Evolutionary conservation across 2,113 vertebrate species (phyloP).

Genomic region (Thunnus thynnus): DNA sequence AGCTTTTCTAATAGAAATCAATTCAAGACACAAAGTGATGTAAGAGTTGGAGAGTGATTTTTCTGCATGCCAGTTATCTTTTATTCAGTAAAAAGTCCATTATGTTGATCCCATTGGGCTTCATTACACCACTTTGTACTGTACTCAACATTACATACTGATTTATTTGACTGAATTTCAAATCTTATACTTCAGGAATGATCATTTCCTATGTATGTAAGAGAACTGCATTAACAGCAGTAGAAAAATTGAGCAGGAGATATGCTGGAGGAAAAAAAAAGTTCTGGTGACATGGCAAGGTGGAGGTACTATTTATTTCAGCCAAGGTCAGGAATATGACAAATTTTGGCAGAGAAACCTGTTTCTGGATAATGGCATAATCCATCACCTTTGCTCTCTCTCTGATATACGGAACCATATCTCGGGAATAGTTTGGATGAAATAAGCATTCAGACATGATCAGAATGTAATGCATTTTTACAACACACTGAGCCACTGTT

Average conservation of each 20-base stretch:
- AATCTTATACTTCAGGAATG: conserved; percentile 1
- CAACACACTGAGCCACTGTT: not conserved
- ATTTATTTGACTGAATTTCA: conserved; percentile 6
- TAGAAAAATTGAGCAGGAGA: not conserved
- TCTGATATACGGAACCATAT: conserved; percentile 30
- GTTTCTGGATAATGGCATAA: conserved; percentile 58
- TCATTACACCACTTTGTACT: not conserved
- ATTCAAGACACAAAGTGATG: not conserved
- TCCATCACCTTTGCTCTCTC: conserved; percentile 54
- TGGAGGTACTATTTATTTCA: conserved; percentile 46
- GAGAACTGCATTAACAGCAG: not conserved
- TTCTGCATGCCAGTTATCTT: not conserved
- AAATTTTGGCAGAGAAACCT: conserved; percentile 53
- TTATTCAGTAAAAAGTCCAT: not conserved
- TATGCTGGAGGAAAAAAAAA: not conserved
- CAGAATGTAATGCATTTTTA: conserved; percentile 23
- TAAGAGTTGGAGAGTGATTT: not conserved
- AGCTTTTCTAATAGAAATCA: not conserved
- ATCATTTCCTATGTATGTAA: not conserved
- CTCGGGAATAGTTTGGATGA: conserved; percentile 30
- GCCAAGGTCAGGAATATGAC: conserved; percentile 57
- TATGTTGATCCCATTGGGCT: not conserved
- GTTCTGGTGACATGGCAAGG: conserved; percentile 23
- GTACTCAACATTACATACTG: not conserved
- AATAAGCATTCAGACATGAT: conserved; percentile 22